phyloP scores from a whole-genome alignment of 2,113 vertebrate genomes.

The Eretmochelys imbricata region DNA sequence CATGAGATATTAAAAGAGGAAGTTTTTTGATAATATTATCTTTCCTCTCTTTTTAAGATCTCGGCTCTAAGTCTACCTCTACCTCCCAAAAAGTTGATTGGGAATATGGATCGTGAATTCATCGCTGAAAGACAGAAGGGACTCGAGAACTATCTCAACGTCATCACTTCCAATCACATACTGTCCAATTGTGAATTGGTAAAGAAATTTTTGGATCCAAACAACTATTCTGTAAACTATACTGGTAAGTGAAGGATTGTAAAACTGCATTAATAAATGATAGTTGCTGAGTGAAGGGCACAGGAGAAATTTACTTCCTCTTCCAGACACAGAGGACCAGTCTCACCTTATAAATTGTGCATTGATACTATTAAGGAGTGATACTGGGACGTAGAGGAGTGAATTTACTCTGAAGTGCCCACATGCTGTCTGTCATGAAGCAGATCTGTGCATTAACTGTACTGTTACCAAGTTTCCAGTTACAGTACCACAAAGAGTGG shows the following conservation, averaged over 20 bases:
- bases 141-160: conserved; percentile 93
- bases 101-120: conserved; percentile 98
- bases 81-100: conserved; percentile 96
- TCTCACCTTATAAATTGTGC: neutral
- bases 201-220: conserved; percentile 96
- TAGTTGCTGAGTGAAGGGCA: neutral
- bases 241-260: conserved; percentile 82
- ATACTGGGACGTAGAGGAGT: neutral
- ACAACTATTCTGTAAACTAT: conserved; percentile 95
- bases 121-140: conserved; percentile 96
- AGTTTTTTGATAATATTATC: neutral
- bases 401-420: neutral
- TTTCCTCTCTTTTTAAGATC: conserved; percentile 82
- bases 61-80: conserved; percentile 92
- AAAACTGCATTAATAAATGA: neutral
- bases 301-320: neutral
- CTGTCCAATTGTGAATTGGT: conserved; percentile 90
- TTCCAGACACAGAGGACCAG: neutral
- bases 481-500: neutral
- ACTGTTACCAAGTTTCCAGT: neutral
- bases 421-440: neutral
- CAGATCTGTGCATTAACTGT: neutral
- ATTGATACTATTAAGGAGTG: neutral
- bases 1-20: neutral
- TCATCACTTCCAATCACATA: conserved; percentile 92